These are phyloP conservation scores for Coregonus clupeaformis DNA, from an alignment of 2,113 vertebrate species.

Conservation along the genomic window DNA sequence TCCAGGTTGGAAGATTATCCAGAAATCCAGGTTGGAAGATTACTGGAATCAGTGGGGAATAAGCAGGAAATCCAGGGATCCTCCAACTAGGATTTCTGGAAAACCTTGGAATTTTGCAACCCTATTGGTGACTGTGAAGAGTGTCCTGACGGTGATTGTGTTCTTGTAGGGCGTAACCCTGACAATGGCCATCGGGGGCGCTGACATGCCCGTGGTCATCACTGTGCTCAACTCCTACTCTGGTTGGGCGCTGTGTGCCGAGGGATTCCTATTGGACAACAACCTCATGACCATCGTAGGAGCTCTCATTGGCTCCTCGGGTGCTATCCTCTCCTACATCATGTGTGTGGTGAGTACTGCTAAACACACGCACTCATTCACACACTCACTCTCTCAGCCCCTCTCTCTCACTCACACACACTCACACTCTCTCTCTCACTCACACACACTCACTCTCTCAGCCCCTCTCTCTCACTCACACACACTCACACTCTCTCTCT, in stretches of 20 bases:
- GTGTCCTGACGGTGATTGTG: background rate
- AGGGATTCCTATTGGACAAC: conserved; percentile 78
- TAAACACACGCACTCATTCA: background rate
- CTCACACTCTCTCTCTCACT: background rate
- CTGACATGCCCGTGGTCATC: conserved; percentile 82
- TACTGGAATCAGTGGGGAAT: too few relatives aligned
- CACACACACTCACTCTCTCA: too few relatives aligned
- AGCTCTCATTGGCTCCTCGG: conserved; percentile 79
- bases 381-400: too few relatives aligned
- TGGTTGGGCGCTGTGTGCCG: conserved; percentile 79
- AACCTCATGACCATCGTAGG: conserved; percentile 82
- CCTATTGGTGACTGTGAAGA: too few relatives aligned
- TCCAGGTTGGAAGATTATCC: too few relatives aligned
- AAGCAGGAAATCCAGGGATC: too few relatives aligned
- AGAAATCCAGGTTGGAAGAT: too few relatives aligned
- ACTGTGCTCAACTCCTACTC: conserved; percentile 82
- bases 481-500: too few relatives aligned
- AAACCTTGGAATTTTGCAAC: too few relatives aligned
- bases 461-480: too few relatives aligned
- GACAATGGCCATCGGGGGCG: conserved; percentile 79
- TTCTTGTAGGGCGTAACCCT: conserved; percentile 75
- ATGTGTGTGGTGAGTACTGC: conserved; percentile 80
- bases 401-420: background rate
- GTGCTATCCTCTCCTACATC: conserved; percentile 81
- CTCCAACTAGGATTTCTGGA: too few relatives aligned